phyloP scores from a whole-genome alignment of 2,113 vertebrate genomes.

The Thamnaconus septentrionalis region DNA sequence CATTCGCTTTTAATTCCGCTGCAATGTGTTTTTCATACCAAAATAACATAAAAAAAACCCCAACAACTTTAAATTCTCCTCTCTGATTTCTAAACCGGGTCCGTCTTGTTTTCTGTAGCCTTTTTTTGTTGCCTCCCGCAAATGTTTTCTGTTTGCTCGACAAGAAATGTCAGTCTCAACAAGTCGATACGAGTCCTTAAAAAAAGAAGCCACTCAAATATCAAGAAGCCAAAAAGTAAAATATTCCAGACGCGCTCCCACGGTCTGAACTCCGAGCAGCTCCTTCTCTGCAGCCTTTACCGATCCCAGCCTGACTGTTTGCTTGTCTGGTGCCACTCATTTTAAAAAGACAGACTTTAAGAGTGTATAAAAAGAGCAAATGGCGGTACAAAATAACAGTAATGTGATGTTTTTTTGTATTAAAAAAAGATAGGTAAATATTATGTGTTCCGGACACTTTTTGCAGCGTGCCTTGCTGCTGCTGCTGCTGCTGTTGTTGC shows the following conservation, averaged over 20 bases:
- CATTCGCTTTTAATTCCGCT: no score
- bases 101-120: constrained; percentile 8
- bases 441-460: constrained; percentile 17
- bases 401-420: not conserved
- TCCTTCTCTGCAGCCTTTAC: not conserved
- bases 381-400: not conserved
- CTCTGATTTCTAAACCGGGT: not conserved
- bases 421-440: not conserved
- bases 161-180: constrained; percentile 51
- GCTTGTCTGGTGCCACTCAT: not conserved
- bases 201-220: constrained; percentile 1
- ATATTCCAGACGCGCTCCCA: constrained; percentile 11
- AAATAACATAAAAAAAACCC: not conserved
- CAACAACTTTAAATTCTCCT: not conserved
- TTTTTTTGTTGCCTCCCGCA: not conserved
- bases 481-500: constrained; percentile 48
- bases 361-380: not conserved
- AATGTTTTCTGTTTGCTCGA: constrained; percentile 30
- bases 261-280: not conserved
- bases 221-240: not conserved
- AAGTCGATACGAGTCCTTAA: constrained; percentile 2
- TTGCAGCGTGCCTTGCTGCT: constrained; percentile 56
- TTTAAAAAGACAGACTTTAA: not conserved
- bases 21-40: no score
- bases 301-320: not conserved